Percentiles rank a stretch among this genome's conserved stretches.
Evolutionary conservation across 2,797 vertebrate genomes (phyloP).

Genomic region (Anas acuta): DNA sequence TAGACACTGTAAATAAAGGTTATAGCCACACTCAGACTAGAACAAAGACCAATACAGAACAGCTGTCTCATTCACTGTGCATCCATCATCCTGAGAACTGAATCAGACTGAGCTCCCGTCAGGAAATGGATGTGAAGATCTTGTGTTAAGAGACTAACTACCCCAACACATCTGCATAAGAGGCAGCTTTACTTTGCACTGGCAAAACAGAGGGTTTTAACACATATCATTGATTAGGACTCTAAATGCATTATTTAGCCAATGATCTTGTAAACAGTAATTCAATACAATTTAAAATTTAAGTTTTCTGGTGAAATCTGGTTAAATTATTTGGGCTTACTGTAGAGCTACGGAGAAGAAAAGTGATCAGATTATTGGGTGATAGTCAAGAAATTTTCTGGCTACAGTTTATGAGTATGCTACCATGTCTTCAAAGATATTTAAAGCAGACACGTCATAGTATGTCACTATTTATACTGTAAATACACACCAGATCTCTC

Average conservation of each 20-base stretch:
- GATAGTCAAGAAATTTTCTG: neutral
- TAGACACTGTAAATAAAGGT: neutral
- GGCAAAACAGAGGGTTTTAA: neutral
- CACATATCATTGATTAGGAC: neutral
- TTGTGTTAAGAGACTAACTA: neutral
- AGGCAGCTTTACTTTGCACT: neutral
- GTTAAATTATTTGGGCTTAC: neutral
- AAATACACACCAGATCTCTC: neutral
- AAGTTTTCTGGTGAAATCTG: neutral
- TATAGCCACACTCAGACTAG: neutral
- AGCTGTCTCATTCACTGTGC: neutral
- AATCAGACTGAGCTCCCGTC: neutral
- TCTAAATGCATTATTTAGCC: neutral
- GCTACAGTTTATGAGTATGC: neutral
- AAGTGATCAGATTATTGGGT: neutral
- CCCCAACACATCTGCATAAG: neutral
- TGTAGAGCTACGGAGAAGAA: neutral
- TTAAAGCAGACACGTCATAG: neutral
- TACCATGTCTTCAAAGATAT: constrained; percentile 2
- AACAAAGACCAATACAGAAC: neutral
- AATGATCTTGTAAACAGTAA: neutral
- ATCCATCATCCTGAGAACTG: neutral
- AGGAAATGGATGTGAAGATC: neutral
- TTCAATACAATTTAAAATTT: neutral
- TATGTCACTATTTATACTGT: neutral